phyloP scores from a whole-genome alignment of 2,113 vertebrate genomes.

The Salvelinus sp. region DNA sequence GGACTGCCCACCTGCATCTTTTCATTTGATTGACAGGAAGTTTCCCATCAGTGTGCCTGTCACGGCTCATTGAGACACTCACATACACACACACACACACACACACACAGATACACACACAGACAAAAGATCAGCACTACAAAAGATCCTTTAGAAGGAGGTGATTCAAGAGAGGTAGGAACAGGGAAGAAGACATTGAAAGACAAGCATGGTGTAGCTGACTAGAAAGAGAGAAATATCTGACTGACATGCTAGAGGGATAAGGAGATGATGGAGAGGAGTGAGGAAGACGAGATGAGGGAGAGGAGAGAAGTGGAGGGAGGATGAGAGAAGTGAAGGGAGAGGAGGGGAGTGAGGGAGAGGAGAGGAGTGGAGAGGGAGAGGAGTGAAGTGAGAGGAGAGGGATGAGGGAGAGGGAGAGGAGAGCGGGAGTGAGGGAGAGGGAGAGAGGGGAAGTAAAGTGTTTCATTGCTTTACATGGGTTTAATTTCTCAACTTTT shows the following conservation, averaged over 20 bases:
- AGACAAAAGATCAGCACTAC: not conserved
- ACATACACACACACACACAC: not conserved
- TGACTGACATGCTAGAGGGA: no score
- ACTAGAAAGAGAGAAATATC: no score
- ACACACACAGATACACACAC: not conserved
- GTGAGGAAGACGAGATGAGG: slow-evolving; percentile 4
- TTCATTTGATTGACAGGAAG: slow-evolving; percentile 25
- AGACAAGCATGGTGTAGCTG: no score
- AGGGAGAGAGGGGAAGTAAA: not conserved
- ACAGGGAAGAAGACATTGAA: no score
- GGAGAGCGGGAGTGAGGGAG: no score
- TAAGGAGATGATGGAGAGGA: not conserved
- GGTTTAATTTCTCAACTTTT: not conserved
- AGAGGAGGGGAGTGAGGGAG: no score
- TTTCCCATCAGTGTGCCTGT: not conserved
- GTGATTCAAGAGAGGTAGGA: not conserved
- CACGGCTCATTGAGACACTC: not conserved
- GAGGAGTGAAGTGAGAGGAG: slow-evolving; percentile 5
- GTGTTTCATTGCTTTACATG: not conserved
- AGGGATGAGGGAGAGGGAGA: no score
- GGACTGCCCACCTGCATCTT: not conserved
- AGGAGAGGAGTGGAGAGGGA: no score
- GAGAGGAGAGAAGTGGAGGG: not conserved
- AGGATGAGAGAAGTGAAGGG: no score
- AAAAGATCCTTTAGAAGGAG: slow-evolving; percentile 9